Evolutionary conservation across 2,113 vertebrate species (phyloP).

Genomic region (Isurus oxyrinchus): DNA sequence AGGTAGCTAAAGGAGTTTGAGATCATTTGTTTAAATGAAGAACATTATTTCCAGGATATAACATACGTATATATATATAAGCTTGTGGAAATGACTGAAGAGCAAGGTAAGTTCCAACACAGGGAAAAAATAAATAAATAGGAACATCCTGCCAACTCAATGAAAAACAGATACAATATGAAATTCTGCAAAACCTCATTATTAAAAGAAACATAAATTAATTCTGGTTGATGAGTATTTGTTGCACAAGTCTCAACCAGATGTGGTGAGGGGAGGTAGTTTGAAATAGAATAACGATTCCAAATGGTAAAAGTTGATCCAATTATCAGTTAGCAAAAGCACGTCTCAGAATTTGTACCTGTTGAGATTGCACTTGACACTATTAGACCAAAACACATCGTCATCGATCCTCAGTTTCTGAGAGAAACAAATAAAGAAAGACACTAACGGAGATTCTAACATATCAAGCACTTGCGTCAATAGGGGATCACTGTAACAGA

Average conservation of each 20-base stretch:
- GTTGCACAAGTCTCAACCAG: neutral
- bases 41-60: neutral
- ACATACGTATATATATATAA: neutral
- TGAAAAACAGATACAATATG: neutral
- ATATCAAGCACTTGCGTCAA: neutral
- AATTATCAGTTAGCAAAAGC: neutral
- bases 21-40: neutral
- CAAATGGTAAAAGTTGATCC: neutral
- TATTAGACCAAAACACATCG: neutral
- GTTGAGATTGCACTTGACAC: neutral
- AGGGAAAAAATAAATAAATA: neutral
- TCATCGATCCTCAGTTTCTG: neutral
- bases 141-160: neutral
- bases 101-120: neutral
- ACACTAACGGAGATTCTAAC: neutral
- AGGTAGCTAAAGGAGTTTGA: neutral
- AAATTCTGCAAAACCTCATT: neutral
- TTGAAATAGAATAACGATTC: neutral
- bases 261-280: neutral
- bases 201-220: neutral
- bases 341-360: neutral
- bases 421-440: neutral
- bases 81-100: neutral
- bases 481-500: neutral
- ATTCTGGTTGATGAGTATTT: neutral